Evolutionary conservation across 2,113 vertebrate genomes (phyloP).

Genomic region (Pluvialis apricaria): DNA sequence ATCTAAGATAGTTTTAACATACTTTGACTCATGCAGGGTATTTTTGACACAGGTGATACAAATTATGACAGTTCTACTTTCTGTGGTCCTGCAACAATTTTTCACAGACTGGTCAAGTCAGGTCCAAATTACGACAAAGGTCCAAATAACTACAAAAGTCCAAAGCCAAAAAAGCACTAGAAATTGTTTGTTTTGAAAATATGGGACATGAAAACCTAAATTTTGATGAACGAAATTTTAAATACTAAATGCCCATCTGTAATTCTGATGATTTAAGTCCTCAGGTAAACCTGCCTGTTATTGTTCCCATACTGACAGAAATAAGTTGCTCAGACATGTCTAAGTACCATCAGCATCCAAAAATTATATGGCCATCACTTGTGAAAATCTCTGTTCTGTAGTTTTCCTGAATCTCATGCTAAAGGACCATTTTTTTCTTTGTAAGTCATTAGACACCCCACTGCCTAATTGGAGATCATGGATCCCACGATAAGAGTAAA

Average conservation of each 20-base stretch:
- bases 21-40: background rate
- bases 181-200: background rate
- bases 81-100: background rate
- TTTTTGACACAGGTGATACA: background rate
- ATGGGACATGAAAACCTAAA: accelerated
- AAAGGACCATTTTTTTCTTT: background rate
- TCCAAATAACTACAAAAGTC: accelerated
- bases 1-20: background rate
- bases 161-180: background rate
- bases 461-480: background rate
- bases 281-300: background rate
- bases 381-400: background rate
- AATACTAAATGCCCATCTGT: background rate
- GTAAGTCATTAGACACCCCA: background rate
- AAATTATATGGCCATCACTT: background rate
- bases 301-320: background rate
- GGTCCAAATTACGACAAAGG: background rate
- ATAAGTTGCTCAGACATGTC: background rate
- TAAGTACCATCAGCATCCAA: background rate
- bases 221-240: background rate
- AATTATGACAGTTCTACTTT: background rate
- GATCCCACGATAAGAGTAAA: background rate
- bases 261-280: background rate
- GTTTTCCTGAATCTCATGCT: background rate
- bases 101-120: background rate